Base-by-base conservation (phyloP, 2,113 vertebrate species). In the Ochotona princeps region DNA sequence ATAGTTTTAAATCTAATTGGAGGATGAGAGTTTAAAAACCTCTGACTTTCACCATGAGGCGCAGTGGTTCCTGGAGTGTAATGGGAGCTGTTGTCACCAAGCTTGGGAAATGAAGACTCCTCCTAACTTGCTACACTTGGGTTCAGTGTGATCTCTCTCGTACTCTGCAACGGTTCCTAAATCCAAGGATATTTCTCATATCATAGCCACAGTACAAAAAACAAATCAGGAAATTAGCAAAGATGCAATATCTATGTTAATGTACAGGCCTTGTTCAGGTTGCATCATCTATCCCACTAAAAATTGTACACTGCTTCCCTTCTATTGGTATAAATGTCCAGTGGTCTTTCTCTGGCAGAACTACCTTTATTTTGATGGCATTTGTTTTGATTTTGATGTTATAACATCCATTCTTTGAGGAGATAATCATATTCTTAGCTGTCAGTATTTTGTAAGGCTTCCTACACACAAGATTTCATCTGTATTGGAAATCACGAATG, bases 151-250 rank as follows among this genome's bases (percentile, higher is more conserved):
- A 44, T 44, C 38, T 44, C 38, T 44, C 38, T 44, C 38, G 6
- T 44, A 44, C 38, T 44, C 38, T 44, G 38, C 38, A 44, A 44
- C 38, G 38, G 61, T 76, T 51, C 63, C 51, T 83, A 57, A 54
- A 88, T 84, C 35, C 20, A 66, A 73, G 49, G 28, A 4, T 57
- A 57, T n/a, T 57, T 47, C 25, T 85, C 25, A 75, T 86, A 67
- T 47, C 12, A 30, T 49, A 74, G 65, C 60, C 20, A 38, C 7
- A 76, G 30, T 7, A 57, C 65, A 81, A 69, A 74, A 75, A 84
- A 60, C 26, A 63, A 95, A 47, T 47, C 15, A n/a, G 10, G 25
- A 89, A 92, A 75, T 89, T 92, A 91, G 30, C 6, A 88, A 23
- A 63, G 38, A 57, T 57, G 61, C 11, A 82, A 54, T 63, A 84